Evolutionary conservation across 1,140 invertebrate species (phyloP), one percentile per base, ranked within the genome.

Genomic region (Dendroctonus ponderosae): DNA sequence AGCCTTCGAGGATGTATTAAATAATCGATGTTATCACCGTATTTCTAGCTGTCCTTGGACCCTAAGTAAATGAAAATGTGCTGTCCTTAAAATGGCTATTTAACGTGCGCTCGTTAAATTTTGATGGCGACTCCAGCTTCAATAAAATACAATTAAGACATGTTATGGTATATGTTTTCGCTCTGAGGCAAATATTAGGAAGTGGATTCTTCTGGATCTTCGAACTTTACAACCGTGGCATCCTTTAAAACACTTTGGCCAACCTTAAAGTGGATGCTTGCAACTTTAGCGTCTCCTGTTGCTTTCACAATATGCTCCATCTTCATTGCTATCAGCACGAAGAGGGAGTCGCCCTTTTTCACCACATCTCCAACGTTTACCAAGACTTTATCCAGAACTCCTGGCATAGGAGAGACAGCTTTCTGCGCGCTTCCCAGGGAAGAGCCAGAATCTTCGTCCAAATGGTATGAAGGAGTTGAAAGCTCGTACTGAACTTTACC

Each of bases 291-390:
- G 76, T 89, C 85, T 38, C 84, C 82, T 7, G 88, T 86, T 6
- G 95, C 91, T 74, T 90, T 89, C 5, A 98, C 88, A 1, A 96
- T 86, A 79, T 96, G 90, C 86, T 99, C 97, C 97, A 99, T 99
- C 85, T 99, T 99, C 97, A 99, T 99, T 7, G 97, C 97, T 66
- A 96, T 94, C 75, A 98, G 89, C 48, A 96, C 89, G 44, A 96
- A 85, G 0, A 98, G 79, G 0, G 92, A 86, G 77, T 97, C 91
- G 0, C 93, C 94, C 76, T 86, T 84, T 67, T 87, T 86, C 1
- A 98, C 92, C n/a, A 68, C 60, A 70, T 92, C 86, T 5, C 94
- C 95, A 14, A 84, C 79, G 62, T 86, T 85, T 0, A 98, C 93
- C 14, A 92, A 82, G 43, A 99, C 81, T 80, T 94, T 95, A 70